Evolutionary conservation across 1,140 invertebrate species (phyloP).

Genomic region (Ceratitis capitata): DNA sequence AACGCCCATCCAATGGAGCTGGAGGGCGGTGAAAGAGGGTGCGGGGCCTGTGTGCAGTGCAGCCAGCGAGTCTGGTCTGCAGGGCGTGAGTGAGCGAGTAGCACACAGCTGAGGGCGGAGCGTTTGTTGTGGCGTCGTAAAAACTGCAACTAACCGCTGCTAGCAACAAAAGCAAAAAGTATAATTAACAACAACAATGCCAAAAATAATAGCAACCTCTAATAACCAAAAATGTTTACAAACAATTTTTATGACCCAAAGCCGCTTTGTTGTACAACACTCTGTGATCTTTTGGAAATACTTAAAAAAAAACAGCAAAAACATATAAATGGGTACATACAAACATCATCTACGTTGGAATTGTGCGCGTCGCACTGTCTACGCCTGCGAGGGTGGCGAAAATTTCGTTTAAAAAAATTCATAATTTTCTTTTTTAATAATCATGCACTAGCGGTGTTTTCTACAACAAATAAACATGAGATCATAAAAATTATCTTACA

Average conservation of each 20-base stretch:
- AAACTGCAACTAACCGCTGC: slow-evolving; percentile 8
- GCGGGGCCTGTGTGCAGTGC: too few relatives aligned
- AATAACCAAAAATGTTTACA: not conserved
- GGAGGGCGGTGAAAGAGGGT: too few relatives aligned
- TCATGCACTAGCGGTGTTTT: not conserved
- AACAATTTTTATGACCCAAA: slow-evolving; percentile 2
- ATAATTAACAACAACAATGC: not conserved
- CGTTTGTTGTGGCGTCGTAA: slow-evolving; percentile 31
- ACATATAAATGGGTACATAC: too few relatives aligned
- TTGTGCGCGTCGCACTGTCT: not conserved
- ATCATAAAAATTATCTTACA: not conserved
- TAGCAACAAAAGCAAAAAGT: not conserved
- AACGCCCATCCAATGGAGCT: too few relatives aligned
- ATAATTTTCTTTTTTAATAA: slow-evolving; percentile 23
- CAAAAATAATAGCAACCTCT: not conserved
- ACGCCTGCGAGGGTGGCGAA: not conserved
- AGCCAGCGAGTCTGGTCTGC: not conserved
- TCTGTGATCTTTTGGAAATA: not conserved
- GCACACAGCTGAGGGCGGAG: not conserved
- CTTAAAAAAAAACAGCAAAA: too few relatives aligned
- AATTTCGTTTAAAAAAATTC: not conserved
- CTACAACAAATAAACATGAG: not conserved
- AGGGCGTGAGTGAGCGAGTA: too few relatives aligned
- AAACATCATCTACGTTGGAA: too few relatives aligned
- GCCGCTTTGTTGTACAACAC: not conserved